Conservation (phyloP, 2,797 vertebrate genomes). For the Megalops cyprinoides region DNA sequence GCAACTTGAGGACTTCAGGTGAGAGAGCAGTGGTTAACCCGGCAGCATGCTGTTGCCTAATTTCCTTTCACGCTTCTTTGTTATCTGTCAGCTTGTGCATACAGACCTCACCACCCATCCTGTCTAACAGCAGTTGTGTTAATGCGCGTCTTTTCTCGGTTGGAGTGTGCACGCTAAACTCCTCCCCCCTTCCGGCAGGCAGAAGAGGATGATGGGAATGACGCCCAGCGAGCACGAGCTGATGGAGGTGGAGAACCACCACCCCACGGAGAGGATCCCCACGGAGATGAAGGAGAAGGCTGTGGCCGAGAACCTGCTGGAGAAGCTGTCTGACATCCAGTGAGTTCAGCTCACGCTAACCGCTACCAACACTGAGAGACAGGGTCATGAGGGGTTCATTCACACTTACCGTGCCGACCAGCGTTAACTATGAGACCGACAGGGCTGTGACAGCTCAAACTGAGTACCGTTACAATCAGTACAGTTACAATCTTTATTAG, state of each 20-base stretch:
- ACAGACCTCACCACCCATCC: background rate
- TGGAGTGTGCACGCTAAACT: conserved; percentile 2
- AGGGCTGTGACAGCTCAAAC: too few relatives aligned
- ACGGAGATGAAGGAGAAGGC: conserved; percentile 86
- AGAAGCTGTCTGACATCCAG: conserved; percentile 84
- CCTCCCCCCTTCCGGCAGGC: conserved; percentile 48
- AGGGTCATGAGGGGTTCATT: too few relatives aligned
- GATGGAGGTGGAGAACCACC: conserved; percentile 80
- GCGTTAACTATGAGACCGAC: too few relatives aligned
- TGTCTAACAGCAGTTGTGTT: background rate
- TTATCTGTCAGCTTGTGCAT: background rate
- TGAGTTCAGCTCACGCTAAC: conserved; percentile 70
- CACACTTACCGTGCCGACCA: too few relatives aligned
- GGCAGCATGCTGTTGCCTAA: too few relatives aligned
- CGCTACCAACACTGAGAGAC: too few relatives aligned
- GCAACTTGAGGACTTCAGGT: conserved; percentile 89
- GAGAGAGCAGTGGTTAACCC: background rate
- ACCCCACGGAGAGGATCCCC: conserved; percentile 76
- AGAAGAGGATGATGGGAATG: conserved; percentile 93
- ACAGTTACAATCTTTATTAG: too few relatives aligned
- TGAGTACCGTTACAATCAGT: too few relatives aligned
- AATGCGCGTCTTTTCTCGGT: background rate
- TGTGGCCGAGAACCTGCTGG: conserved; percentile 81
- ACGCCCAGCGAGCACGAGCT: conserved; percentile 82
- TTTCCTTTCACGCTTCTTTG: too few relatives aligned